Conservation (phyloP, 2,888 invertebrate species). For the Synanthedon tipuliformis region DNA sequence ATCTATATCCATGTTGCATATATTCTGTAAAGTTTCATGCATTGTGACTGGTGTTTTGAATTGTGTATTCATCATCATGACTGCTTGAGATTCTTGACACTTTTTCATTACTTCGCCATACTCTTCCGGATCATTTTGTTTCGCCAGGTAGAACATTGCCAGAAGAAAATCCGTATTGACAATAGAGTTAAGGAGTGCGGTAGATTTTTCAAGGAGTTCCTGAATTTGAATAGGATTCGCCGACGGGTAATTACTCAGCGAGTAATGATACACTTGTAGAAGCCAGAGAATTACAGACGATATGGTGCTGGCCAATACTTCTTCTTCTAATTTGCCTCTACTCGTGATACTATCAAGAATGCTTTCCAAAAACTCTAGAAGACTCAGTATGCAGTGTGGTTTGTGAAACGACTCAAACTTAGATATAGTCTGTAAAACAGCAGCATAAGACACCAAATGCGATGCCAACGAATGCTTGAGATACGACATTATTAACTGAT, state of each 20-base stretch:
- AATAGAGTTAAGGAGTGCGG: constrained; percentile 75
- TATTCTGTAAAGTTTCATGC: constrained; percentile 71
- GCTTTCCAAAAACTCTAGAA: constrained; percentile 86
- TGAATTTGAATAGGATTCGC: constrained; percentile 63
- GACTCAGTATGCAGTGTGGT: constrained; percentile 87
- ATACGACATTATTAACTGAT: constrained; percentile 90
- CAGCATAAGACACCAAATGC: constrained; percentile 91
- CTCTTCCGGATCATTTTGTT: constrained; percentile 81
- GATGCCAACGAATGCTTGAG: constrained; percentile 91
- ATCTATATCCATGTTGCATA: constrained; percentile 73
- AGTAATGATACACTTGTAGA: constrained; percentile 76
- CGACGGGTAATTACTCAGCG: constrained; percentile 56
- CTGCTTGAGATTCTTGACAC: constrained; percentile 77
- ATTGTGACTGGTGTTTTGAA: constrained; percentile 69
- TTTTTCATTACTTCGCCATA: constrained; percentile 77
- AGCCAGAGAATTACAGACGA: constrained; percentile 86
- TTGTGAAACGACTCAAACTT: constrained; percentile 90
- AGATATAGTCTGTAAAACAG: constrained; percentile 87
- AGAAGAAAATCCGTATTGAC: constrained; percentile 80
- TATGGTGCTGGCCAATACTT: constrained; percentile 84
- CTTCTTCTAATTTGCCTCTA: constrained; percentile 88
- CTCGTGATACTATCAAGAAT: constrained; percentile 73
- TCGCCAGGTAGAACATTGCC: constrained; percentile 85
- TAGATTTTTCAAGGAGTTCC: constrained; percentile 78
- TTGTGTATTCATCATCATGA: constrained; percentile 69